phyloP scores from a whole-genome alignment of 2,113 vertebrate species.

The Bambusicola thoracicus region DNA sequence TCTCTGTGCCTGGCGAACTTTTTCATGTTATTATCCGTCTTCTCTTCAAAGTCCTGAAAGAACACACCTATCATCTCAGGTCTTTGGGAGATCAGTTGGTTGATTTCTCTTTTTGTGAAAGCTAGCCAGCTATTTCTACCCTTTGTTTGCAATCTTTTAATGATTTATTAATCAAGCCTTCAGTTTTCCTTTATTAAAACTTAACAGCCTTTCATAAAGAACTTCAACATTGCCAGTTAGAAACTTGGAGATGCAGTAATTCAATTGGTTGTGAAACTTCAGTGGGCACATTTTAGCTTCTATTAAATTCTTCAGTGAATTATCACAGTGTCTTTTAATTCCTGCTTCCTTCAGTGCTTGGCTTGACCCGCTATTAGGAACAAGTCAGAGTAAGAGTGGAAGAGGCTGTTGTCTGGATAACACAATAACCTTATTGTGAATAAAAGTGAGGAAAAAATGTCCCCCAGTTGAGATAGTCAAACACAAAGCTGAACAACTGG shows the following conservation, averaged over 20 bases:
- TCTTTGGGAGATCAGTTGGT: not conserved
- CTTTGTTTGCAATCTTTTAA: not conserved
- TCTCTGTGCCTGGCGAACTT: not conserved
- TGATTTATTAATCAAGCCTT: not conserved
- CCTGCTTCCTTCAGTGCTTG: not conserved
- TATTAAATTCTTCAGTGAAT: not conserved
- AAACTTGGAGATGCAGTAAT: not conserved
- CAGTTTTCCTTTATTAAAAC: not conserved
- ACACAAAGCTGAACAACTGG: not conserved
- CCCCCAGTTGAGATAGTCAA: not conserved
- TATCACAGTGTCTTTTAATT: not conserved
- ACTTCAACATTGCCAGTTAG: accelerated
- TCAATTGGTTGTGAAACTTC: not conserved
- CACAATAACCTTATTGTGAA: not conserved
- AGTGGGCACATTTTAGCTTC: not conserved
- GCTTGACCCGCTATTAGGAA: not conserved
- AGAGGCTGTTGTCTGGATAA: not conserved
- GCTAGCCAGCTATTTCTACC: not conserved
- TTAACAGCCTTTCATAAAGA: not conserved
- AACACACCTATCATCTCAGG: not conserved
- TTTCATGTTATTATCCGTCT: not conserved
- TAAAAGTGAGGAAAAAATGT: not conserved
- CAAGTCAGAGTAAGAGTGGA: not conserved
- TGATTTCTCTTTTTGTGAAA: not conserved
- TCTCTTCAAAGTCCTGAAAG: not conserved